Conservation (phyloP, 1,140 invertebrate species). For the Temnothorax longispinosus region DNA sequence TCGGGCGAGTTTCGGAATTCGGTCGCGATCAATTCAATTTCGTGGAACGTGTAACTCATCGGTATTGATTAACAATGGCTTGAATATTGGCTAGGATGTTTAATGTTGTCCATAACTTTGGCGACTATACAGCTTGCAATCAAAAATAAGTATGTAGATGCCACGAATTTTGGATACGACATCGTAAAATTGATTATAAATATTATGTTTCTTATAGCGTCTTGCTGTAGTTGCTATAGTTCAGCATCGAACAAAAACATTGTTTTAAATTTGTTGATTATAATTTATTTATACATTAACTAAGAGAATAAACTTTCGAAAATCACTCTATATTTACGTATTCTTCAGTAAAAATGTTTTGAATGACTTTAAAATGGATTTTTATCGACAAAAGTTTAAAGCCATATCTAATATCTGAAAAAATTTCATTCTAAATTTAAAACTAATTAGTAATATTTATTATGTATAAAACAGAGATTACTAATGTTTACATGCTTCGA, state of each 20-base stretch:
- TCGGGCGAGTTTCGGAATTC: not conserved
- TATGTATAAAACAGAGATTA: too few relatives aligned
- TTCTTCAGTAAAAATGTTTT: too few relatives aligned
- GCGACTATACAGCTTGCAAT: not conserved
- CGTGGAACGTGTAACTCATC: not conserved
- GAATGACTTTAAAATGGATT: too few relatives aligned
- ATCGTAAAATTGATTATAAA: slow-evolving; percentile 6
- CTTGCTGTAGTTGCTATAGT: not conserved
- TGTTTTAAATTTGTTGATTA: not conserved
- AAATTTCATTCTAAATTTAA: too few relatives aligned
- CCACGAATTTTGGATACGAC: not conserved
- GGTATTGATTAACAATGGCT: not conserved
- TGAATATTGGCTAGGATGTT: not conserved
- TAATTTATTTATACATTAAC: not conserved
- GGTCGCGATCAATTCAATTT: slow-evolving; percentile 1
- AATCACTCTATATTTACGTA: too few relatives aligned
- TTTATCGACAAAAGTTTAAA: too few relatives aligned
- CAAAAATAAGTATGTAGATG: not conserved
- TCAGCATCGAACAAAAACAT: not conserved
- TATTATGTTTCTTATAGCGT: not conserved
- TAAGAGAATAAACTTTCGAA: too few relatives aligned
- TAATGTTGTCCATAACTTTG: slow-evolving; percentile 2
- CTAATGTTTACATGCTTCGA: too few relatives aligned
- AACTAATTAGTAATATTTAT: too few relatives aligned
- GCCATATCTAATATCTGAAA: too few relatives aligned